Base-by-base conservation (phyloP, 1,140 invertebrate genomes). In the Meloidogyne floridensis region DNA sequence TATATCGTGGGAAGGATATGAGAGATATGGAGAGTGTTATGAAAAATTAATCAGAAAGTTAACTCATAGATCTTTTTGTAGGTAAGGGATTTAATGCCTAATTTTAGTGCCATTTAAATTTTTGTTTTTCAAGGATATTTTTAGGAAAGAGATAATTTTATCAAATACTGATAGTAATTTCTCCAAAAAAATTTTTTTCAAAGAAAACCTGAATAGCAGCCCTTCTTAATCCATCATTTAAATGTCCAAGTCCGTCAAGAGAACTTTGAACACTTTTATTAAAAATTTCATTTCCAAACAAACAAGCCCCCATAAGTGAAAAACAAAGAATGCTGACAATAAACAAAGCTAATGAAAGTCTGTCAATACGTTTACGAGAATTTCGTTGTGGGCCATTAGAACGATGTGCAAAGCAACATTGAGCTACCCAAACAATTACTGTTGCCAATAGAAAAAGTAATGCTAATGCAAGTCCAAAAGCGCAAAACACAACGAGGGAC, bases 401-500 rank as follows among this genome's bases (percentile, higher is more conserved):
- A 18, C 77, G 77, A 20, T 71, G 77, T 47, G 77, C 77, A 18
- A 79, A 20, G 18, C 81, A 82, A 43, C 81, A 82, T 15, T 82
- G 81, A 20, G 65, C 20, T 13, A 77, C 77, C 76, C 76, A 78
- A 18, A 79, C 59, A 18, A 72, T 72, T 13, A 82, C 75, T n/a
- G 72, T 82, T 43, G 59, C 32, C 20, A 82, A 43, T 42, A 82
- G 51, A 43, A 82, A 75, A 5, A 82, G 54, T 53, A 82, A 32
- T 13, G 81, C 81, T 20, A 81, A 56, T 54, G 79, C 51, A 42
- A 82, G 20, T 32, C 80, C 56, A 8, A 82, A 65, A 18, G 77
- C 81, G 70, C 81, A 82, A 4, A 82, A 69, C 11, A 82, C 53
- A 69, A 82, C 81, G 20, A 82, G 80, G 10, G 81, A 82, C 81